Evolutionary conservation across 2,888 invertebrate species (phyloP).

Genomic region (Troides helena): DNA sequence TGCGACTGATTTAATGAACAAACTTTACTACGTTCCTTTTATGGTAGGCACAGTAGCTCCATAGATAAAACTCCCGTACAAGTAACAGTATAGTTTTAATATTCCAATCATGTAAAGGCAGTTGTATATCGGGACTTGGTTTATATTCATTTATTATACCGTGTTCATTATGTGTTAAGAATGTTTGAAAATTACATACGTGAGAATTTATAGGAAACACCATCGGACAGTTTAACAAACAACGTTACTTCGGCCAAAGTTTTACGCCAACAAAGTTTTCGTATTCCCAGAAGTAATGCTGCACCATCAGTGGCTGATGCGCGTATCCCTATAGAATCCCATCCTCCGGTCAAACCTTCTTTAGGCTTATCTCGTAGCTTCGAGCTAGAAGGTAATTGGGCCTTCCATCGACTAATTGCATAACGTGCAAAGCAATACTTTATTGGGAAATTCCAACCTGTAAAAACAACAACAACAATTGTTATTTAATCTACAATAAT

Average conservation of each 20-base stretch:
- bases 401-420: slow-evolving; percentile 63
- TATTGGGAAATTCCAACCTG: slow-evolving; percentile 74
- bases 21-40: too few relatives aligned
- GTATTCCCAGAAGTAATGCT: slow-evolving; percentile 75
- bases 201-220: slow-evolving; percentile 54
- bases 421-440: slow-evolving; percentile 65
- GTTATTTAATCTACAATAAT: not conserved
- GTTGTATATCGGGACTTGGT: not conserved
- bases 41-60: too few relatives aligned
- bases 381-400: slow-evolving; percentile 38
- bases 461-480: slow-evolving; percentile 7
- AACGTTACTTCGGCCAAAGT: slow-evolving; percentile 79
- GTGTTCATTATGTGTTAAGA: not conserved
- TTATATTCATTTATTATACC: not conserved
- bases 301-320: slow-evolving; percentile 80
- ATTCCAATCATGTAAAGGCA: too few relatives aligned
- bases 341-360: slow-evolving; percentile 48
- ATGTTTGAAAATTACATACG: slow-evolving; percentile 47
- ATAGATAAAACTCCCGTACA: too few relatives aligned
- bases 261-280: slow-evolving; percentile 64
- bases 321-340: slow-evolving; percentile 69
- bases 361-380: slow-evolving; percentile 50
- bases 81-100: too few relatives aligned
- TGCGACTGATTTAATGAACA: too few relatives aligned
- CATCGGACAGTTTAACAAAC: slow-evolving; percentile 67